These are phyloP conservation scores for Albula goreensis DNA, from an alignment of 2,113 vertebrate species.

Conservation along the genomic window DNA sequence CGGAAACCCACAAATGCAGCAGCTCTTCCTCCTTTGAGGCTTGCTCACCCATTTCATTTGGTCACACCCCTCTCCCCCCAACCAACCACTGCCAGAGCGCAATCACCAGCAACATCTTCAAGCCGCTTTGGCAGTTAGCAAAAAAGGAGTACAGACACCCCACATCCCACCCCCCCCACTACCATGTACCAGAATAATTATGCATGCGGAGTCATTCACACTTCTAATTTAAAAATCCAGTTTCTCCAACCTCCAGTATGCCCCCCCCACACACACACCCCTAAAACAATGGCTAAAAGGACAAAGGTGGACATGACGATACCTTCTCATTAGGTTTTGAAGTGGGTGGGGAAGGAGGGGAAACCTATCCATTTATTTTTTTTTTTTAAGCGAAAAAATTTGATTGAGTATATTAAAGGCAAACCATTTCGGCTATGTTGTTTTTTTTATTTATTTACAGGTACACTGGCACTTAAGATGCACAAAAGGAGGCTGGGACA, in stretches of 20 bases:
- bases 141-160: background rate
- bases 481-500: constrained; percentile 7
- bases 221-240: background rate
- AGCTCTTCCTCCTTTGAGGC: too few species aligned
- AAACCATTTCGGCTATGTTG: constrained; percentile 60
- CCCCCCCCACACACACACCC: background rate
- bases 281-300: background rate
- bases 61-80: background rate
- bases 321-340: background rate
- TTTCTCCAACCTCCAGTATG: background rate
- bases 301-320: background rate
- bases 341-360: too few species aligned
- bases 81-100: background rate
- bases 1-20: too few species aligned
- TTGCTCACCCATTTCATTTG: too few species aligned
- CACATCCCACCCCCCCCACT: background rate
- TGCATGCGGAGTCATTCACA: constrained; percentile 7
- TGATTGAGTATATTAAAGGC: constrained; percentile 63
- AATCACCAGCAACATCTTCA: background rate
- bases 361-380: background rate
- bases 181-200: constrained; percentile 6
- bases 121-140: constrained; percentile 2
- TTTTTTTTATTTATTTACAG: constrained; percentile 38
- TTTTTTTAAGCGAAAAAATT: constrained; percentile 43
- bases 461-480: constrained; percentile 29